Base-by-base conservation (phyloP, 2,888 invertebrate genomes). In the Drosophila lutescens region DNA sequence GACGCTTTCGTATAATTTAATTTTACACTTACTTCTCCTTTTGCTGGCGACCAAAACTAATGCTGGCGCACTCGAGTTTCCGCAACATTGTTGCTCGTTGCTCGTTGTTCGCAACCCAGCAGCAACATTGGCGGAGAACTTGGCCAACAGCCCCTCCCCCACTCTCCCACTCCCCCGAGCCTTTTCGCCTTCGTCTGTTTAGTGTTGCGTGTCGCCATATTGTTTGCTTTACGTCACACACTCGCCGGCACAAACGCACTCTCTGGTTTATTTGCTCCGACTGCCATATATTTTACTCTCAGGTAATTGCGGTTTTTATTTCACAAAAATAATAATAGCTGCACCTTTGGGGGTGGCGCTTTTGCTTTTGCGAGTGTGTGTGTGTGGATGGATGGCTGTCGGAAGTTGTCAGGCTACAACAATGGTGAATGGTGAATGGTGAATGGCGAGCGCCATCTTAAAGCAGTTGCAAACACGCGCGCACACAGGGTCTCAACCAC, bases 221-320 rank as follows among this genome's bases (percentile, higher is more conserved):
- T 85, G 88, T 85, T 87, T 85, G 74, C 88, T 77, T 89, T 77
- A 86, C 85, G 80, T 77, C 79, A 66, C 78, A 69, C 77, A 71
- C 59, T 55, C 55, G 53, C 76, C 61, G 23, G 38, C 54, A 58
- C 69, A 58, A 60, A 68, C 56, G 82, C 60, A 71, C 49, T 63
- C 68, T 56, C 63, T 71, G 72, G 53, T 73, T 79, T 78, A 73
- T 77, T 79, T 82, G 79, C 76, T 41, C 34, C 51, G 26, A 13
- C 43, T 26, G 53, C 63, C 55, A 65, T 69, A 76, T 70, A 68
- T 80, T 80, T 77, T 74, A 74, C 75, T 74, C 84, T 70, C 68
- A 81, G 84, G 87, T 90, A 88, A 88, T 89, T 90, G 88, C 78
- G 84, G 81, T 90, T 90, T 88, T 89, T 89, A 89, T 90, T 83